Percentiles rank a stretch among this genome's conserved stretches.
These are phyloP conservation scores for Chitala chitala DNA, from an alignment of 2,113 vertebrate genomes.

Conservation along the genomic window DNA sequence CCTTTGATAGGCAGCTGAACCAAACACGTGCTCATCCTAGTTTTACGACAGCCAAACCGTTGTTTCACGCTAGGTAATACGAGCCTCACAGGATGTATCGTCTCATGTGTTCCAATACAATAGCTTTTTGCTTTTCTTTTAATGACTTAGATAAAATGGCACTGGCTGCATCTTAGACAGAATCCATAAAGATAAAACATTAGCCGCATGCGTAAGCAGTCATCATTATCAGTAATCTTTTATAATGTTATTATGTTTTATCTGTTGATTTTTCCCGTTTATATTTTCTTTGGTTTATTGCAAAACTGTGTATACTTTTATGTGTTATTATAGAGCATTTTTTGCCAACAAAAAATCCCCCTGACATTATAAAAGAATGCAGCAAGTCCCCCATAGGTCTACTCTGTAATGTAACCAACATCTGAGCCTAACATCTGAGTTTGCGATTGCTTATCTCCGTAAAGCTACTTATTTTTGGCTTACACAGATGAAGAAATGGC, in stretches of 20 bases:
- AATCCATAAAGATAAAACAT: neutral
- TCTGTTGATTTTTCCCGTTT: neutral
- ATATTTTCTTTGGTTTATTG: neutral
- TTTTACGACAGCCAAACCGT: neutral
- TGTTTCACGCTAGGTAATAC: too few relatives aligned
- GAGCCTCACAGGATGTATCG: neutral
- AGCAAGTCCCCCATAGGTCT: too few relatives aligned
- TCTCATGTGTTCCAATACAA: neutral
- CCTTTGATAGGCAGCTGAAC: neutral
- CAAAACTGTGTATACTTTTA: neutral
- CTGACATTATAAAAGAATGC: neutral
- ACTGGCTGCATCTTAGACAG: neutral
- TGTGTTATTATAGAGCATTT: neutral
- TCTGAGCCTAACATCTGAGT: neutral
- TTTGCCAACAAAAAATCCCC: neutral
- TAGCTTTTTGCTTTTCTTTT: neutral
- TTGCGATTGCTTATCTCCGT: neutral
- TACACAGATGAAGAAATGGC: neutral
- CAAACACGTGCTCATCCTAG: neutral
- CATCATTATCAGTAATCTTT: neutral
- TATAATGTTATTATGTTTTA: neutral
- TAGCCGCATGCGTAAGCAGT: neutral
- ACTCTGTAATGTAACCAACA: neutral
- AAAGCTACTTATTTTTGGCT: conserved; percentile 11
- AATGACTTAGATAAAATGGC: neutral